Percentiles rank a stretch among this genome's conserved stretches.
Conservation (phyloP, 2,113 vertebrate genomes). For the Psittacula cyanocephala region DNA sequence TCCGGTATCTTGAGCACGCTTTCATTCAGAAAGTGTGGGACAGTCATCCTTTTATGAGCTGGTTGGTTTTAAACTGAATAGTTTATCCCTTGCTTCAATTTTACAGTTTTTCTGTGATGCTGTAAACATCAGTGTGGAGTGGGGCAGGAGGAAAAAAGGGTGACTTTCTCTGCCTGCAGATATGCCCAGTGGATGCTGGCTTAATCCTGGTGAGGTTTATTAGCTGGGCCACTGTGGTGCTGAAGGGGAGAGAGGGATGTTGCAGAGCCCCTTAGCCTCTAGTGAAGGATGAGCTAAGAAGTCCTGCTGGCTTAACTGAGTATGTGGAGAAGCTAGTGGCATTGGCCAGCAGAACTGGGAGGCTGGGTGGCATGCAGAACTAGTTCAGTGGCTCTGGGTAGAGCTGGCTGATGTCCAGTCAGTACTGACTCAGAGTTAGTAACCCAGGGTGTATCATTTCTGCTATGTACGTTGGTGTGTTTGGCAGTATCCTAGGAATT, state of each 20-base stretch:
- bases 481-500: neutral
- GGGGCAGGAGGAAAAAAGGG: neutral
- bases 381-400: neutral
- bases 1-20: neutral
- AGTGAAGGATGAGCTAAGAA: neutral
- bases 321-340: neutral
- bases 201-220: neutral
- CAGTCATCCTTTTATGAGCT: neutral
- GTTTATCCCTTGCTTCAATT: fast-evolving
- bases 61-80: fast-evolving
- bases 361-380: neutral
- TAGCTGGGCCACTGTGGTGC: neutral
- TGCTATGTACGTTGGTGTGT: fast-evolving
- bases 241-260: neutral
- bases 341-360: neutral
- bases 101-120: neutral
- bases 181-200: neutral
- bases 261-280: neutral
- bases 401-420: neutral
- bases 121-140: neutral
- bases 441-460: neutral
- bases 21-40: neutral
- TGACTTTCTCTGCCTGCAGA: neutral
- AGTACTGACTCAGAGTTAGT: neutral
- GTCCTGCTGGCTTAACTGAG: neutral